Base-by-base conservation (phyloP, 2,113 vertebrate genomes). In the Malurus melanocephalus region DNA sequence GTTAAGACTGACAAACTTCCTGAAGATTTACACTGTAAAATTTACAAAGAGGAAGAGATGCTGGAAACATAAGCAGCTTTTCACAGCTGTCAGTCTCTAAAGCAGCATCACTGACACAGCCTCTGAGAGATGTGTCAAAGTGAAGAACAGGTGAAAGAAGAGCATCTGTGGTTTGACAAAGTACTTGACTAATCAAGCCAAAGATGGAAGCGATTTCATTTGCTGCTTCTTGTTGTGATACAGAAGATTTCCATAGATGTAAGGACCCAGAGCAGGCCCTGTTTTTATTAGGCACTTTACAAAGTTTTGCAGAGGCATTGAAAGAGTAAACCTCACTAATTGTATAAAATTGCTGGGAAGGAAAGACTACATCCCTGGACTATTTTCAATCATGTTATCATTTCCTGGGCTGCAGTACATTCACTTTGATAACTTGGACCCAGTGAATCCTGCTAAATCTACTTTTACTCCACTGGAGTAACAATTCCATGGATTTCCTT, bases 81-180 rank as follows among this genome's bases (percentile, higher is more conserved):
- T 79, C 81, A 79, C 33, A 87, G 46, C 75, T 72, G 55, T 87
- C 89, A 87, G 21, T 94, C 60, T 93, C 43, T 69, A 76, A 78
- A 88, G 59, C 33, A 33, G 6, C 6, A 46, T 66, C 82, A 32
- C 64, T 87, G 64, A 87, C 74, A 67, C 17, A 85, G 67, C 6
- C 60, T 35, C 30, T 21, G 55, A 80, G 78, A 71, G 35, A 74
- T 14, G 4, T 53, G 49, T 75, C 69, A 81, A 40, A 90, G 53
- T 49, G 33, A 94, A 71, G 56, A 94, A 71, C 22, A 86, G 28
- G 69, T 94, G 57, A 87, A 88, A 88, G 86, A 78, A 56, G 27
- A 88, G 19, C 52, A 88, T 78, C 71, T 5, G 2, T 75, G 45
- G 27, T 72, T 89, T 83, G 57, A 88, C 61, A 72, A 86, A 88